These are phyloP conservation scores for Heliopora coerulea DNA, from an alignment of 92 coral and sea anemone genomes.

Conservation along the genomic window DNA sequence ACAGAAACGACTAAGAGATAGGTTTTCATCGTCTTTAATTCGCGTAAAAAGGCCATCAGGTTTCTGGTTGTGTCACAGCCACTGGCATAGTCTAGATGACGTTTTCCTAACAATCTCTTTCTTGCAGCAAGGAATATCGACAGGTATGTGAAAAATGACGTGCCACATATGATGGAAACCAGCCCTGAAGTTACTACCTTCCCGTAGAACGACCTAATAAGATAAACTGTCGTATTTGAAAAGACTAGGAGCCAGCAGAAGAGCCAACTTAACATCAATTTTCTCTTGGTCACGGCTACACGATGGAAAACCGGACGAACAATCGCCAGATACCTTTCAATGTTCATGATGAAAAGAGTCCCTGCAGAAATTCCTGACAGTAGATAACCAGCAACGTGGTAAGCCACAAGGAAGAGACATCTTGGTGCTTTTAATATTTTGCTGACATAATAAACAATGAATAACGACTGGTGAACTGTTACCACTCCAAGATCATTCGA, in stretches of 20 bases:
- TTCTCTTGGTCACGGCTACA: background rate
- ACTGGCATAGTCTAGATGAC: background rate
- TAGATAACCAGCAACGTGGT: background rate
- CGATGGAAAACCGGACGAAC: constrained; percentile 25
- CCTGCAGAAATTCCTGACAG: background rate
- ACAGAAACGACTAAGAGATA: background rate
- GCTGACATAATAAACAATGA: background rate
- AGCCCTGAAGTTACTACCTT: background rate
- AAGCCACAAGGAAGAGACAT: background rate
- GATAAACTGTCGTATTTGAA: background rate
- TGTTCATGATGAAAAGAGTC: constrained; percentile 17
- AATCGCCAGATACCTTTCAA: constrained; percentile 16
- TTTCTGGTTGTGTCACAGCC: background rate
- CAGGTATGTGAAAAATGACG: background rate
- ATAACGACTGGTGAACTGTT: background rate
- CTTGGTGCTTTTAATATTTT: background rate
- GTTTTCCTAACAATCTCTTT: background rate
- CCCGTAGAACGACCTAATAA: background rate
- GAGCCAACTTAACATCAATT: background rate
- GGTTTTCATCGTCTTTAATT: background rate
- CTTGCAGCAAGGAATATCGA: background rate
- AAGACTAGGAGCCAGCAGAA: background rate
- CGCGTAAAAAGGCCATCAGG: background rate
- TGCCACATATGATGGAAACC: background rate
- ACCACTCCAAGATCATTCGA: background rate